Base-by-base conservation (phyloP, 2,113 vertebrate species). In the Eidolon helvum region DNA sequence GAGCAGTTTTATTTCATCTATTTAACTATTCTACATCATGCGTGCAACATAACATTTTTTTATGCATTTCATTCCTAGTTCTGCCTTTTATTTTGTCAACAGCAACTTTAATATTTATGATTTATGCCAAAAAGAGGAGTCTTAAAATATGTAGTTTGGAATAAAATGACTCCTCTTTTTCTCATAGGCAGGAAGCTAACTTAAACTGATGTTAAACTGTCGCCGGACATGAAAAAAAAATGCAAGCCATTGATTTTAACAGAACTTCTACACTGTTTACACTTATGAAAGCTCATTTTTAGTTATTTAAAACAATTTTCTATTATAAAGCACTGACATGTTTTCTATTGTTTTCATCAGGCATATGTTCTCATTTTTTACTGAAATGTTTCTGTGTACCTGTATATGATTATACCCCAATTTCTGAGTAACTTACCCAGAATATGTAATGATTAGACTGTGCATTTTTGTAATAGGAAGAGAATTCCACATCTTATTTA, bases 91-190 rank as follows among this genome's bases (percentile, higher is more conserved):
- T 96, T 97, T 97, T 94, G 18, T 96, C 94, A 96, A 93, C 16
- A 85, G 75, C 15, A 95, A 95, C 59, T 97, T 97, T 88, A 97
- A 94, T 94, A 95, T 95, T 97, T 89, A 97, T 96, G 78, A 97
- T 79, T 91, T 40, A 24, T 83, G 74, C 43, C 80, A 68, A 94
- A 96, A 94, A 95, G 65, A 89, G 4, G 26, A 75, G 50, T 45
- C 75, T 82, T 55, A 96, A 97, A 97, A 95, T 68, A 68, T 45
- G 48, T 38, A 85, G 30, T 84, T 94, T 45, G 65, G 59, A 87
- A 85, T 91, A 88, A 96, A 96, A 95, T 83, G 33, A 93, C 85
- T 97, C 79, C 48, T 94, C 35, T 94, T 94, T 96, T 92, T 94
- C 53, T 78, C 69, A 89, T 48, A 97, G 86, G 43, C 79, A 97